Percentiles rank a stretch among this genome's conserved stretches.
Conservation (phyloP, 2,888 invertebrate species). For the Melanargia galathea region DNA sequence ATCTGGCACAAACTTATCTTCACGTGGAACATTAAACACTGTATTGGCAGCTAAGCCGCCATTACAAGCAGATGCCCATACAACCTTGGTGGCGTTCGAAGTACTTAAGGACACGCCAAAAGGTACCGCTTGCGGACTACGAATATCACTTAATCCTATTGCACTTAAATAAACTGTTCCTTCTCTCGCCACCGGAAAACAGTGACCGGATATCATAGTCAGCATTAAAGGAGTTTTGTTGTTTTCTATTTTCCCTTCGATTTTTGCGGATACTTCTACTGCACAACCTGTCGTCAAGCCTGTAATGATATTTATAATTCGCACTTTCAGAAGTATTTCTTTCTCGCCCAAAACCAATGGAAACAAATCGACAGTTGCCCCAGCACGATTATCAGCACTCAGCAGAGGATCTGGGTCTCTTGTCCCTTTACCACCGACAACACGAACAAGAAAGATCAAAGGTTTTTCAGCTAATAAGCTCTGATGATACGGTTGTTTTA, state of each 20-base stretch:
- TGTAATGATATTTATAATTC: constrained; percentile 51
- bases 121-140: constrained; percentile 49
- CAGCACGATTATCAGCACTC: constrained; percentile 63
- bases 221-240: constrained; percentile 54
- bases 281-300: constrained; percentile 53
- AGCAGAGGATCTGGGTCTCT: constrained; percentile 64
- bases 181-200: constrained; percentile 63
- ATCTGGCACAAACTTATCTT: constrained; percentile 61
- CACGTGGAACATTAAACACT: constrained; percentile 50
- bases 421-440: constrained; percentile 50
- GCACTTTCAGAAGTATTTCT: constrained; percentile 51
- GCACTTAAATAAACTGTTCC: constrained; percentile 66
- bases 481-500: constrained; percentile 52
- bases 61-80: constrained; percentile 64
- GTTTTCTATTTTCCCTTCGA: constrained; percentile 47
- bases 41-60: constrained; percentile 59
- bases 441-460: constrained; percentile 62
- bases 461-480: constrained; percentile 56
- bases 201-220: constrained; percentile 69
- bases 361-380: constrained; percentile 65
- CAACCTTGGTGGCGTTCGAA: constrained; percentile 52
- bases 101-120: constrained; percentile 65
- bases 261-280: constrained; percentile 51
- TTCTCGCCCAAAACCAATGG: constrained; percentile 67
- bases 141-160: constrained; percentile 57